Conservation (phyloP, 2,797 vertebrate genomes). For the Eulemur mongoz region DNA sequence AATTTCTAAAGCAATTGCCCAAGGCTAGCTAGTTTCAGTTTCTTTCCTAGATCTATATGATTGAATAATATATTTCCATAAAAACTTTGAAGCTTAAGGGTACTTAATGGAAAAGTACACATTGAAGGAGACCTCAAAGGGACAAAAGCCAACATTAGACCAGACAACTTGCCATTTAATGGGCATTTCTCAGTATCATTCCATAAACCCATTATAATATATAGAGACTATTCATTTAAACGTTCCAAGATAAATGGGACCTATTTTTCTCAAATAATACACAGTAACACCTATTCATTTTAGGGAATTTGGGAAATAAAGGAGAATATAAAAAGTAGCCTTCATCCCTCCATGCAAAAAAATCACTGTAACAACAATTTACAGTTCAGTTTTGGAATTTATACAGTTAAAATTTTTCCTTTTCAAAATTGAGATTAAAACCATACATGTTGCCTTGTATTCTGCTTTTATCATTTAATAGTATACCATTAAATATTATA, state of each 20-base stretch:
- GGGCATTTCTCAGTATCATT: not conserved
- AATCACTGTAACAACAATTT: no score
- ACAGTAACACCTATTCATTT: not conserved
- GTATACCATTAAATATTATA: not conserved
- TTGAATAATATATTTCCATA: constrained; percentile 25
- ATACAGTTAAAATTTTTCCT: not conserved
- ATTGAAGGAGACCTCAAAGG: not conserved
- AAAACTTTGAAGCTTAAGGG: not conserved
- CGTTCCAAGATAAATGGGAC: not conserved
- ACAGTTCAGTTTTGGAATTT: not conserved
- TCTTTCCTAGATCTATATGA: not conserved
- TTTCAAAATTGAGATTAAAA: not conserved
- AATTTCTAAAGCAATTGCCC: constrained; percentile 37
- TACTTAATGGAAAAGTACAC: not conserved
- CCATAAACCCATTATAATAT: not conserved
- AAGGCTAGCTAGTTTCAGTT: not conserved
- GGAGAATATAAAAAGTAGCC: not conserved
- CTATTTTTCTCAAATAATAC: not conserved
- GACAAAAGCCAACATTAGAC: not conserved
- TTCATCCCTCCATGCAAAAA: not conserved
- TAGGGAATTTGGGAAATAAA: not conserved
- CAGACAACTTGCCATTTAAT: not conserved
- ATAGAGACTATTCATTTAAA: not conserved
- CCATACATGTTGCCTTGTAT: not conserved
- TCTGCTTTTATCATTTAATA: not conserved